Percentiles rank a stretch among this genome's conserved stretches.
phyloP scores from a whole-genome alignment of 2,888 invertebrate genomes.

The Diogma glabrata region DNA sequence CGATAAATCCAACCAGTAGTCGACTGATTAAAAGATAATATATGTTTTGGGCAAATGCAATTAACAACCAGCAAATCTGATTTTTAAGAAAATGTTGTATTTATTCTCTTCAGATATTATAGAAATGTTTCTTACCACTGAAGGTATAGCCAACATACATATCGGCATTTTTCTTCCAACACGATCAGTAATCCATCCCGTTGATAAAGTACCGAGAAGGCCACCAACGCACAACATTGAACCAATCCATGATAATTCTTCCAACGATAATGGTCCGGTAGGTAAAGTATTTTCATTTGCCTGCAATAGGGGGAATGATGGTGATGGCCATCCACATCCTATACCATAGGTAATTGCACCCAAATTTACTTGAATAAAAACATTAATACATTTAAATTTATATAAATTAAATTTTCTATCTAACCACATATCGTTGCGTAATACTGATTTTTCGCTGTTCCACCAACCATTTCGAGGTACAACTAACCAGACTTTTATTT shows the following conservation, averaged over 20 bases:
- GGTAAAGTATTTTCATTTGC: conserved; percentile 23
- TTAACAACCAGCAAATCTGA: no score
- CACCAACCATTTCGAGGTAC: not conserved
- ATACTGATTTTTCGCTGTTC: conserved; percentile 2
- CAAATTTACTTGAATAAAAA: conserved; percentile 9
- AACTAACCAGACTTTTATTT: no score
- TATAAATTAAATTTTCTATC: no score
- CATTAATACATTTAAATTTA: no score
- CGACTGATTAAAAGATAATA: conserved; percentile 25
- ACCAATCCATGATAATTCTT: conserved; percentile 25
- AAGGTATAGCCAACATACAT: conserved; percentile 27
- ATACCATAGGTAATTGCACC: conserved; percentile 9
- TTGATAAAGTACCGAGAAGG: conserved; percentile 25
- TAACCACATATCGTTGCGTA: conserved; percentile 10
- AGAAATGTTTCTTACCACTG: conserved; percentile 20
- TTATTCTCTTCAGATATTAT: not conserved
- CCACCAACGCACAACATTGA: conserved; percentile 28
- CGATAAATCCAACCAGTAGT: conserved; percentile 28
- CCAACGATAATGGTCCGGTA: conserved; percentile 21
- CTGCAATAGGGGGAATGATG: conserved; percentile 11
- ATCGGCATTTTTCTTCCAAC: conserved; percentile 28
- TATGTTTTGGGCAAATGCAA: conserved; percentile 25
- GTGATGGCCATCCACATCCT: conserved; percentile 15
- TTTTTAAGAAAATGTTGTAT: no score
- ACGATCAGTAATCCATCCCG: conserved; percentile 24